These are phyloP conservation scores for Drosophila formosana DNA, from an alignment of 2,888 invertebrate species.

Conservation along the genomic window DNA sequence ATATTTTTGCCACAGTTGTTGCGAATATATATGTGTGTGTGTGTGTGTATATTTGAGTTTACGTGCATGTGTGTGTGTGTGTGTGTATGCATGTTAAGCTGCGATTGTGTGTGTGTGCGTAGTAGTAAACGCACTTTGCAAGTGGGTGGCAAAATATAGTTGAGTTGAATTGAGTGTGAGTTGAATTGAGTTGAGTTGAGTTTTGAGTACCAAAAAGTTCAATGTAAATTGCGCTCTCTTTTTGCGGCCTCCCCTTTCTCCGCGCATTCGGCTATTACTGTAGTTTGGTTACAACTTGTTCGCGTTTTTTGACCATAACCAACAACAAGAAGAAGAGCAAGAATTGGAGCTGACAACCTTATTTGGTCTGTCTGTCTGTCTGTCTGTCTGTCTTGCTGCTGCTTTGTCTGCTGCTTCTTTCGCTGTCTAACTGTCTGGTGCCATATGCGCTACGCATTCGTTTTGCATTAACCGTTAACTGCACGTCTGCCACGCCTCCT, in stretches of 20 bases:
- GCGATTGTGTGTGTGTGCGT: slow-evolving; percentile 57
- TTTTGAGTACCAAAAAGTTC: slow-evolving; percentile 71
- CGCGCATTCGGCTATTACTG: slow-evolving; percentile 28
- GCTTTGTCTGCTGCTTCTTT: slow-evolving; percentile 27
- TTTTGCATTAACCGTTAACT: slow-evolving; percentile 81
- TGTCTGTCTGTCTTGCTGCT: slow-evolving; percentile 39
- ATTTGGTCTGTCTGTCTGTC: slow-evolving; percentile 60
- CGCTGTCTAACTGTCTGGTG: slow-evolving; percentile 50
- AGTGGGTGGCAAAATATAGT: slow-evolving; percentile 61
- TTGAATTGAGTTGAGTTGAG: background rate
- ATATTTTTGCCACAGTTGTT: slow-evolving; percentile 77
- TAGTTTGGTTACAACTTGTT: slow-evolving; percentile 71
- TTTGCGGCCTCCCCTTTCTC: slow-evolving; percentile 26
- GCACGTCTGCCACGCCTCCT: slow-evolving; percentile 57
- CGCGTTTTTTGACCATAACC: slow-evolving; percentile 77
- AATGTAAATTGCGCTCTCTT: slow-evolving; percentile 66
- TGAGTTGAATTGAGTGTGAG: too few relatives aligned
- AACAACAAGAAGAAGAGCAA: slow-evolving; percentile 34
- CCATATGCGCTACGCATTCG: slow-evolving; percentile 74
- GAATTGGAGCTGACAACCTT: slow-evolving; percentile 71
- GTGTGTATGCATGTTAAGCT: slow-evolving; percentile 10
- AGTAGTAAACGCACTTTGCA: slow-evolving; percentile 80
- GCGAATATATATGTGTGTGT: slow-evolving; percentile 28
- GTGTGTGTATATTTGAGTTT: slow-evolving; percentile 14
- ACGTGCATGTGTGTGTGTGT: slow-evolving; percentile 26